Base-by-base conservation (phyloP, 2,888 invertebrate genomes). In the Leptinotarsa peninsularis region DNA sequence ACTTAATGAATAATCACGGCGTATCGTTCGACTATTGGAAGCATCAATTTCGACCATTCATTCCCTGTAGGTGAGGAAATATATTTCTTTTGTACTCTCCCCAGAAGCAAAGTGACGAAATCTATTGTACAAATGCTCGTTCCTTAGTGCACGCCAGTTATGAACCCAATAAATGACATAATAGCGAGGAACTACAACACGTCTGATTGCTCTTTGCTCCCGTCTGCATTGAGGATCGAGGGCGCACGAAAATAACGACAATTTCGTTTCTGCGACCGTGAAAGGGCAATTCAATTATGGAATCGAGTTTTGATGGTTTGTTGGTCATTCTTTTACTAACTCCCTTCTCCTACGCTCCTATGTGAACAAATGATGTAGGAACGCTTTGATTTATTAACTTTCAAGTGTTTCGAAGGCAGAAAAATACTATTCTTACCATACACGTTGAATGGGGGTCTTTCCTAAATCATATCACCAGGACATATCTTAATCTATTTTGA, bases 151-250 rank as follows among this genome's bases (percentile, higher is more conserved):
- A 66, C 52, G 56, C 56, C 63, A 56, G 73, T 75, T 78, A 78
- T 75, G 75, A 78, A 75, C 74, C 43, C 76, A 78, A 76, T 76
- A 78, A 76, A 71, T 67, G 68, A 58, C 74, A 74, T 74, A 76
- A 78, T 76, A 67, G 74, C 76, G 66, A 71, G 74, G 70, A 76
- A 76, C 72, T 68, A 73, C 76, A 54, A 70, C 70, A 70, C 70
- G 72, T 68, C 67, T 74, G 78, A 78, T 78, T 78, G 76, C 78
- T 72, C 69, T 76, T 74, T 71, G 49, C 70, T 60, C 43, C 60
- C 54, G 49, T 58, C 70, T 58, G 58, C 63, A 63, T 7, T 33
- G 43, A 33, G 33, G 43, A 33, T 7, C 63, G 43, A 33, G 63
- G 63, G 63, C 63, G 43, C 10, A 3, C 43, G 63, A 43, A 63